Base-by-base conservation (phyloP, 2,113 vertebrate species). In the Salvelinus fontinalis region DNA sequence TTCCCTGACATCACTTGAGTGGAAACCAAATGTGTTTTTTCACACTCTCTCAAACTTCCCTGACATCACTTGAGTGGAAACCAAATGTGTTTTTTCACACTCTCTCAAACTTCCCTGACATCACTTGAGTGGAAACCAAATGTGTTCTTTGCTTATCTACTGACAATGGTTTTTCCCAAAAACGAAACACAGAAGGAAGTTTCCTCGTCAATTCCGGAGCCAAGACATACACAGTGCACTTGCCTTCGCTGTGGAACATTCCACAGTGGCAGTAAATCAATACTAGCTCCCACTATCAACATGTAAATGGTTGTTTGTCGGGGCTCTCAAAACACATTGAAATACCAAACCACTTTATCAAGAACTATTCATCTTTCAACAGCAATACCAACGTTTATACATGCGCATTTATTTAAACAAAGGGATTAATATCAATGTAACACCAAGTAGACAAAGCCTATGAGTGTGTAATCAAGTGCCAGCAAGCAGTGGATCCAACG, bases 401-500 rank as follows among this genome's bases (percentile, higher is more conserved):
- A 20, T 39, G 3, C 3, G 3, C 7, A 34, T 18, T 67, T 16
- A 67, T 29, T 67, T 67, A 31, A 18, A 67, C 14, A 31, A 39
- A 14, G 67, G 51, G 51, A 54, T 5, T 54, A 13, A 22, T 67
- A 12, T 27, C 11, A 67, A 27, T 12, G 2, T 4, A 29, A 67
- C 65, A 29, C 65, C 9, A 14, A 24, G 24, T 4, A 27, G 24
- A 27, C 65, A 14, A 67, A 29, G 14, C 22, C 3, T 14, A 8
- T 44, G 67, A 69, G 20, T 18, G 48, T 31, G 6, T 80, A 75
- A 83, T 83, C 72, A 29, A 31, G 69, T 3, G 5, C 3, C 1
- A 67, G 8, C 73, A 73, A 73, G 79, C 22, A 31, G 49, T 16
- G 4, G n/a, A 16, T 24, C 27, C 54, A 76, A 79, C 67, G 70